phyloP scores from a whole-genome alignment of 64 coral and sea anemone species.

The Montipora efflorescens region DNA sequence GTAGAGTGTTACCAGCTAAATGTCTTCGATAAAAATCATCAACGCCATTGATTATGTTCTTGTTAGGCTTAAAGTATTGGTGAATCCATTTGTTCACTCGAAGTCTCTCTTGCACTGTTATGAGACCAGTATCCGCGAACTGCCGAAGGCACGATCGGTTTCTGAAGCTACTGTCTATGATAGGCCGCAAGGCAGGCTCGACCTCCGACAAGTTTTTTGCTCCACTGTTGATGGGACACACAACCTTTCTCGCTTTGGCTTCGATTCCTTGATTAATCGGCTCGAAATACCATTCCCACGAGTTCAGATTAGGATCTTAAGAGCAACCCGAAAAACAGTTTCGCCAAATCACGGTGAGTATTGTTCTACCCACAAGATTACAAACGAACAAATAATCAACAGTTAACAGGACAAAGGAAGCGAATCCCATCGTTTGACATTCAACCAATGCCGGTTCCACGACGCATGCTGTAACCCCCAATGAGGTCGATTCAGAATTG shows the following conservation, averaged over 20 bases:
- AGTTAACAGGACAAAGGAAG: slow-evolving; percentile 53
- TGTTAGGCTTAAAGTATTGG: slow-evolving; percentile 22
- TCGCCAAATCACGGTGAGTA: slow-evolving; percentile 65
- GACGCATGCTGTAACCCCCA: slow-evolving; percentile 39
- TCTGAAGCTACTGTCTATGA: not conserved
- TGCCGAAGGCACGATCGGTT: not conserved
- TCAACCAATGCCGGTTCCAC: slow-evolving; percentile 53
- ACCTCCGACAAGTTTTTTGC: not conserved
- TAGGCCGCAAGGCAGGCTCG: not conserved
- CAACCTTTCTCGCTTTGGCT: slow-evolving; percentile 39
- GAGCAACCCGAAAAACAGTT: slow-evolving; percentile 65
- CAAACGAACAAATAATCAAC: slow-evolving; percentile 67
- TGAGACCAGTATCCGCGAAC: not conserved
- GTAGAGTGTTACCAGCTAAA: slow-evolving; percentile 37
- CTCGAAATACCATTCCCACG: slow-evolving; percentile 89
- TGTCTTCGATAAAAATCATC: slow-evolving; percentile 38
- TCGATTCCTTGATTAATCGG: slow-evolving; percentile 74
- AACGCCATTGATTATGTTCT: slow-evolving; percentile 24
- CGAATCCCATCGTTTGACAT: slow-evolving; percentile 51
- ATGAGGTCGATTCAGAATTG: slow-evolving; percentile 11
- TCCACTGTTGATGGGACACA: not conserved
- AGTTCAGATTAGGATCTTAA: slow-evolving; percentile 53
- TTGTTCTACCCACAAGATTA: slow-evolving; percentile 21
- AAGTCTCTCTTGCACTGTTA: slow-evolving; percentile 34
- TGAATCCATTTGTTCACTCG: slow-evolving; percentile 62